Evolutionary conservation across 2,797 vertebrate species (phyloP).

Genomic region (Nannoperca obscura): DNA sequence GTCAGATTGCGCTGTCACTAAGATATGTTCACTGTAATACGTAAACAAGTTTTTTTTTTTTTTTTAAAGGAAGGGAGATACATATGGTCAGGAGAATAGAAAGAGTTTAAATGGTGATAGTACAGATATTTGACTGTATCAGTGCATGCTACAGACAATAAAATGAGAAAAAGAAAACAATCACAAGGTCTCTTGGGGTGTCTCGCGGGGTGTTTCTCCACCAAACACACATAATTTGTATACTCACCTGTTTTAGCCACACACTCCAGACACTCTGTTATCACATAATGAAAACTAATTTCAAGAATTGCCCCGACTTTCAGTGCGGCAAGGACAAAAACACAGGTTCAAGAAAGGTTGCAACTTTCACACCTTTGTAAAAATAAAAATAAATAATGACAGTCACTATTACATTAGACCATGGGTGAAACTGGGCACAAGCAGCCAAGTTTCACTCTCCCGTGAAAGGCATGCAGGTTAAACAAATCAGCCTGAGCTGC

Average conservation of each 20-base stretch:
- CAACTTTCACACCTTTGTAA: neutral
- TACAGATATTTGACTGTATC: neutral
- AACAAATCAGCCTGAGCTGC: slow-evolving; percentile 45
- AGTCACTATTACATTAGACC: neutral
- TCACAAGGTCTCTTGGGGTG: neutral
- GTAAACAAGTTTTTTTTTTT: neutral
- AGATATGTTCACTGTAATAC: neutral
- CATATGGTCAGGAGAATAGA: neutral
- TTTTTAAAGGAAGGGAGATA: neutral
- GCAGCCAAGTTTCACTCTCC: slow-evolving; percentile 45
- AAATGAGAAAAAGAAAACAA: slow-evolving; percentile 14
- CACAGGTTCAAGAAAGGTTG: neutral
- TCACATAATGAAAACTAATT: slow-evolving; percentile 57
- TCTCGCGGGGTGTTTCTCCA: slow-evolving; percentile 33
- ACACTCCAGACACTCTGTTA: slow-evolving; percentile 39
- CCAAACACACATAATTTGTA: slow-evolving; percentile 52
- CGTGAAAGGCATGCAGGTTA: slow-evolving; percentile 33
- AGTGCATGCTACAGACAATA: neutral
- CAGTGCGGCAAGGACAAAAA: slow-evolving; percentile 23
- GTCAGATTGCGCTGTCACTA: neutral
- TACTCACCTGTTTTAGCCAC: slow-evolving; percentile 8
- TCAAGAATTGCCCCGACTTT: slow-evolving; percentile 38
- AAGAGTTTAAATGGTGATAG: neutral
- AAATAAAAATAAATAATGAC: neutral
- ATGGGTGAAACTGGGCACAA: slow-evolving; percentile 14